phyloP scores from a whole-genome alignment of 2,113 vertebrate genomes.

The Brevimyrus niger region DNA sequence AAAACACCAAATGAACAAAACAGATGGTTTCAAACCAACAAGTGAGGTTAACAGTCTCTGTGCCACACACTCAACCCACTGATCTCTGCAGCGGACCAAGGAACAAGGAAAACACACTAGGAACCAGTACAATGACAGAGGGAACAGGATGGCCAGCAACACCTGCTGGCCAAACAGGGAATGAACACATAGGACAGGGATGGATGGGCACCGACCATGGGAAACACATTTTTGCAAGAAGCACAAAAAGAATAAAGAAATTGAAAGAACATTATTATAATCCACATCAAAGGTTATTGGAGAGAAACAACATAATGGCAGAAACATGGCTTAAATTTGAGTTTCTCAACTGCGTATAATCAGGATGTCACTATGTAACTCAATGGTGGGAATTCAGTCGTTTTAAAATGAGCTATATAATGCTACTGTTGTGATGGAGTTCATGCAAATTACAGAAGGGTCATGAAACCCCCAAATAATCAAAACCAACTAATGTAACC shows the following conservation, averaged over 20 bases:
- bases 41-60: not conserved
- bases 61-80: not conserved
- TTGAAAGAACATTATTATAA: not conserved
- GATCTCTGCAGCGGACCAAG: not conserved
- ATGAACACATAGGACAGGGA: not conserved
- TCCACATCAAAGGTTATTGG: not conserved
- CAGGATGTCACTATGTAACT: not conserved
- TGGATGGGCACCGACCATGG: not conserved
- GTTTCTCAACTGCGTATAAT: not conserved
- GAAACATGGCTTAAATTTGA: not conserved
- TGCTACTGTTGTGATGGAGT: not conserved
- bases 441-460: too few species aligned
- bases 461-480: too few species aligned
- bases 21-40: too few species aligned
- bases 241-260: not conserved
- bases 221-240: not conserved
- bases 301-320: not conserved
- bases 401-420: not conserved
- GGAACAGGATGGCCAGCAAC: not conserved
- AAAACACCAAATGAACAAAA: too few species aligned
- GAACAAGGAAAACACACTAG: not conserved
- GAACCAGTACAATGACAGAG: not conserved
- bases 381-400: not conserved
- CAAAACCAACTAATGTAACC: too few species aligned
- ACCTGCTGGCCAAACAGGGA: not conserved